Percentiles rank a stretch among this genome's conserved stretches.
These are phyloP conservation scores for Pipa parva DNA, from an alignment of 2,113 vertebrate genomes.

Conservation along the genomic window DNA sequence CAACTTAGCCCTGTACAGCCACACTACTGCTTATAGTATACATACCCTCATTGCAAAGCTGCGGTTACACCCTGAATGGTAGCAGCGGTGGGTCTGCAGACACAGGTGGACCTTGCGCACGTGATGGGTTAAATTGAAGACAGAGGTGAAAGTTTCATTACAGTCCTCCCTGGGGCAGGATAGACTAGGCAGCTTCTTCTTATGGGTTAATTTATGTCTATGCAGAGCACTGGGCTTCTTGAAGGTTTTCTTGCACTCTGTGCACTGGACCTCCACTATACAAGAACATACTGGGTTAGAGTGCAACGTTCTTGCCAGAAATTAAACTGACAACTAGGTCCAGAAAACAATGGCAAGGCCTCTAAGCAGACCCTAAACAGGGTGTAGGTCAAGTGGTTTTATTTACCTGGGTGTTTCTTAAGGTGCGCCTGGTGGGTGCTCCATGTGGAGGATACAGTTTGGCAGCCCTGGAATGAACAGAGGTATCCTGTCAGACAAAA, in stretches of 20 bases:
- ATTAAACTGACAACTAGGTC: not conserved
- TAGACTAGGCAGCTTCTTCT: slow-evolving; percentile 56
- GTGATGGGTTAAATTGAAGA: slow-evolving; percentile 76
- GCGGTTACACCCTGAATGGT: slow-evolving; percentile 60
- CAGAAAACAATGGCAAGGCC: not conserved
- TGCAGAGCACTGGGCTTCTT: slow-evolving; percentile 50
- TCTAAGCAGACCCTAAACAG: not conserved
- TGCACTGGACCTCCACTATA: slow-evolving; percentile 48
- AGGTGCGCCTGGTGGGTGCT: slow-evolving; percentile 57
- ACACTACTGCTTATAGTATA: not conserved
- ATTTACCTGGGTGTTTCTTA: slow-evolving; percentile 58
- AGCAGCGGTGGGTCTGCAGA: slow-evolving; percentile 62
- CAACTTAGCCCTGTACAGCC: not conserved
- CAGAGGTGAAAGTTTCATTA: slow-evolving; percentile 65
- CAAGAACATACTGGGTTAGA: not conserved
- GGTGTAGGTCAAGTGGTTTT: not conserved
- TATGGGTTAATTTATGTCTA: slow-evolving; percentile 60
- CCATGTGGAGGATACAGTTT: slow-evolving; percentile 58
- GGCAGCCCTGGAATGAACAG: slow-evolving; percentile 56
- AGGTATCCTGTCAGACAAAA: slow-evolving; percentile 57
- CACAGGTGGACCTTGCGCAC: slow-evolving; percentile 70
- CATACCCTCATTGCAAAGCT: slow-evolving; percentile 67
- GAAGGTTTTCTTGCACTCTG: slow-evolving; percentile 60
- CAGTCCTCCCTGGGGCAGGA: slow-evolving; percentile 64
- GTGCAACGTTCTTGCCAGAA: too few species aligned